These are phyloP conservation scores for Lepidocyrtinus sp. DNA, from an alignment of 2,888 invertebrate species.

Conservation along the genomic window DNA sequence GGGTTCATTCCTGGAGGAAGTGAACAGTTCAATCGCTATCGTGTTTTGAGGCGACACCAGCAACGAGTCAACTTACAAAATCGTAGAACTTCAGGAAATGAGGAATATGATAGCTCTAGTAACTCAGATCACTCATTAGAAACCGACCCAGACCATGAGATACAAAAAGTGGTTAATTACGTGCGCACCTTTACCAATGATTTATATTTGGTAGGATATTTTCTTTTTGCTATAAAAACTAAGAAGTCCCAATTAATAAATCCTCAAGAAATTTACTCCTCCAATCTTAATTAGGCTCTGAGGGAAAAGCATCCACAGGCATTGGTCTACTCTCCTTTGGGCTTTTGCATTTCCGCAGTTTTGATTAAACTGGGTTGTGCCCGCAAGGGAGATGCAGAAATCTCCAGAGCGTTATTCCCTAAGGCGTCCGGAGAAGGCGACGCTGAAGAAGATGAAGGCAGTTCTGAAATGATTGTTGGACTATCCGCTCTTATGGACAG, in stretches of 20 bases:
- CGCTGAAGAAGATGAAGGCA: background rate
- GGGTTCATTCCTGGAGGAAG: conserved; percentile 39
- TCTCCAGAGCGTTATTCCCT: conserved; percentile 25
- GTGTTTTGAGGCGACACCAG: conserved; percentile 21
- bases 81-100: background rate
- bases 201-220: conserved; percentile 38
- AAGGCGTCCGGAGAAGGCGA: background rate
- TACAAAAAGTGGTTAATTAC: conserved; percentile 32
- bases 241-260: too few relatives aligned
- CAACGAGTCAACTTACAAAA: background rate
- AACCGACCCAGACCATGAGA: conserved; percentile 48
- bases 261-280: background rate
- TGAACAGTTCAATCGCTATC: conserved; percentile 40
- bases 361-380: conserved; percentile 19
- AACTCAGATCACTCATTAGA: conserved; percentile 47
- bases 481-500: conserved; percentile 15
- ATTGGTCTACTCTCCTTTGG: conserved; percentile 46
- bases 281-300: conserved; percentile 29
- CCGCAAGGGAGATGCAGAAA: conserved; percentile 4
- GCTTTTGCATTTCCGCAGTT: conserved; percentile 28
- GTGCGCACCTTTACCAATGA: conserved; percentile 20
- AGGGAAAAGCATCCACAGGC: conserved; percentile 40
- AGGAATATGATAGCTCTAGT: background rate
- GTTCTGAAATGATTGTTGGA: conserved; percentile 24
- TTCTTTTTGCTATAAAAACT: too few relatives aligned